Evolutionary conservation across 2,888 invertebrate genomes (phyloP), one percentile per base, ranked within the genome.

Genomic region (Drosophila crucigera): DNA sequence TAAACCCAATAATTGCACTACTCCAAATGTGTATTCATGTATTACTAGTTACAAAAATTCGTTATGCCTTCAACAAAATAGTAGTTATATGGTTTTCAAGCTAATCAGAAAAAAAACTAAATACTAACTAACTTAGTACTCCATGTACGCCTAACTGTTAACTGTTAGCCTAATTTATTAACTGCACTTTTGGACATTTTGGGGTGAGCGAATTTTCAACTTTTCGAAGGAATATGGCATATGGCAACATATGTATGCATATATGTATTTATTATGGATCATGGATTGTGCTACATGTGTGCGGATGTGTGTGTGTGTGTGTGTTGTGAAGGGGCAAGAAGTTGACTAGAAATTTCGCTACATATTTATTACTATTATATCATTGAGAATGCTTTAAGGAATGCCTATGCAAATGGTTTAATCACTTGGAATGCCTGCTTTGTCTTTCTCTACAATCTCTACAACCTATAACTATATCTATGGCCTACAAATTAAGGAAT

Each of bases 321-420:
- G 10, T 5, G 4, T 31, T 53, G 64, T 71, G 73, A 66, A 71
- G 75, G 73, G 92, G 92, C 91, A 91, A 91, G 91, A 91, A 89
- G 81, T 91, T 91, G 91, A 91, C 91, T 91, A 91, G 91, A 92
- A 87, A 83, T 82, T 89, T 89, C 75, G 86, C 85, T 85, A 88
- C 80, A 74, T 71, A 60, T 84, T 55, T 80, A 39, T 68, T 49
- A 39, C 65, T 49, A 53, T 81, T 80, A 35, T 67, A 61, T 67
- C 22, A 71, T 71, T 68, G 72, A 65, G 84, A 86, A 87, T 78
- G 75, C 65, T 60, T 68, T 35, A 55, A 68, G 77, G 74, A 83
- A 83, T 80, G 82, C 66, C 19, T 60, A 56, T 70, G 49, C 30
- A 64, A 69, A 67, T 53, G 54, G 59, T 41, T 58, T 16, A 55